Evolutionary conservation across 2,113 vertebrate genomes (phyloP).

Genomic region (Channa argus): DNA sequence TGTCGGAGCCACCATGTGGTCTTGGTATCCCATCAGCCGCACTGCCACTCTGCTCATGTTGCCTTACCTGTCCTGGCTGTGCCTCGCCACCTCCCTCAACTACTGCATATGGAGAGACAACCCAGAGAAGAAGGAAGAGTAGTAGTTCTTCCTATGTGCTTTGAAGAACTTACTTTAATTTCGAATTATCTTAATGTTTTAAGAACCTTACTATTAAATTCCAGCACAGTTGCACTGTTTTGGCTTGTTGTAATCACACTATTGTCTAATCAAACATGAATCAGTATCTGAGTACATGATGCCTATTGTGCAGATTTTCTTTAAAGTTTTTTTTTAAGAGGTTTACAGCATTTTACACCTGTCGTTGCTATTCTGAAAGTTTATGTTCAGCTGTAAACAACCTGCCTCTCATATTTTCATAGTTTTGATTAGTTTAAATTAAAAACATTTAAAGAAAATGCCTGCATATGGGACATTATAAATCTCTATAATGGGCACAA

Average conservation of each 20-base stretch:
- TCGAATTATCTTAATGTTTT: not conserved
- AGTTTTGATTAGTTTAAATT: too few relatives aligned
- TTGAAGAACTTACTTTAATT: not conserved
- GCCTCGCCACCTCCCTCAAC: conserved; percentile 85
- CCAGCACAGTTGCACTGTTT: not conserved
- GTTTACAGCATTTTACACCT: too few relatives aligned
- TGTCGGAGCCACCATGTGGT: conserved; percentile 83
- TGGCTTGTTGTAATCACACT: not conserved
- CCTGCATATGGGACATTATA: too few relatives aligned
- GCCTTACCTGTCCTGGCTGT: conserved; percentile 92
- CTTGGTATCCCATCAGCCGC: conserved; percentile 88
- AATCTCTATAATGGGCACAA: too few relatives aligned
- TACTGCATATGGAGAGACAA: conserved; percentile 92
- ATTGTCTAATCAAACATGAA: not conserved
- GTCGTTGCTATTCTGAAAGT: not conserved
- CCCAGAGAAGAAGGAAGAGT: conserved; percentile 73
- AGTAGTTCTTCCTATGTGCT: conserved; percentile 14
- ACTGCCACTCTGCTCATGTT: conserved; percentile 86
- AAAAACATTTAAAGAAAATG: too few relatives aligned
- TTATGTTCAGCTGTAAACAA: not conserved
- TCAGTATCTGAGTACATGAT: not conserved
- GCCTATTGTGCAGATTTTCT: not conserved
- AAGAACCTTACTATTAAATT: not conserved
- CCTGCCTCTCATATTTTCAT: not conserved
- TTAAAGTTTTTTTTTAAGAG: too few relatives aligned